Conservation (phyloP, 2,888 invertebrate genomes). For the Candidula unifasciata region DNA sequence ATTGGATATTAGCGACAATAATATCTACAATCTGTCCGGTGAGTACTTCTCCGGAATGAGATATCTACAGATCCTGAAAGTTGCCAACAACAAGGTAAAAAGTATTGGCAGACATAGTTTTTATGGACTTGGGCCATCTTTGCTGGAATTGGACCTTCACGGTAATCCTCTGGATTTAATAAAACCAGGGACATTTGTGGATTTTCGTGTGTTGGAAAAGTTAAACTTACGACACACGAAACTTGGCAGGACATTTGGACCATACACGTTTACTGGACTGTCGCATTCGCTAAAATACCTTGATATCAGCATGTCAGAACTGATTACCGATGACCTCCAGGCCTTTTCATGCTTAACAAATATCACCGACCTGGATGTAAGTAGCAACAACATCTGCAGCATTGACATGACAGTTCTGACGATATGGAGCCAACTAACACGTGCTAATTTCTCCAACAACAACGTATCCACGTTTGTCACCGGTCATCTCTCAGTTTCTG, state of each 20-base stretch:
- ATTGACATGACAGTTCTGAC: neutral
- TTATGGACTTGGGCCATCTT: neutral
- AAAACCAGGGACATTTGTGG: constrained; percentile 14
- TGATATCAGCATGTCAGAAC: neutral
- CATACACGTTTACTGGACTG: constrained; percentile 12
- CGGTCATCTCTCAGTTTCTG: neutral
- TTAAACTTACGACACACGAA: constrained; percentile 19
- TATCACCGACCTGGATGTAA: neutral
- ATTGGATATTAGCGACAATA: constrained; percentile 25
- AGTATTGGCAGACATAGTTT: neutral
- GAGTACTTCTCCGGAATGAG: neutral
- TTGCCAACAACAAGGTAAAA: neutral
- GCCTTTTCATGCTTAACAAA: neutral
- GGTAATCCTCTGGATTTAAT: constrained; percentile 27
- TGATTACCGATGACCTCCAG: neutral
- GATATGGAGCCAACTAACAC: neutral
- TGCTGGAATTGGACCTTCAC: constrained; percentile 9
- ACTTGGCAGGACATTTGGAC: neutral
- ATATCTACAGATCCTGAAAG: neutral
- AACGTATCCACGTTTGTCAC: neutral
- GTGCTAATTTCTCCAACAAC: constrained; percentile 29
- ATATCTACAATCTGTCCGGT: constrained; percentile 5
- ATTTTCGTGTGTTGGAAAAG: neutral
- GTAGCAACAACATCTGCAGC: neutral
- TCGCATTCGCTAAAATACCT: neutral